Evolutionary conservation across 2,113 vertebrate species (phyloP), one percentile per base, ranked within the genome.

Genomic region (Pontoporia blainvillei): DNA sequence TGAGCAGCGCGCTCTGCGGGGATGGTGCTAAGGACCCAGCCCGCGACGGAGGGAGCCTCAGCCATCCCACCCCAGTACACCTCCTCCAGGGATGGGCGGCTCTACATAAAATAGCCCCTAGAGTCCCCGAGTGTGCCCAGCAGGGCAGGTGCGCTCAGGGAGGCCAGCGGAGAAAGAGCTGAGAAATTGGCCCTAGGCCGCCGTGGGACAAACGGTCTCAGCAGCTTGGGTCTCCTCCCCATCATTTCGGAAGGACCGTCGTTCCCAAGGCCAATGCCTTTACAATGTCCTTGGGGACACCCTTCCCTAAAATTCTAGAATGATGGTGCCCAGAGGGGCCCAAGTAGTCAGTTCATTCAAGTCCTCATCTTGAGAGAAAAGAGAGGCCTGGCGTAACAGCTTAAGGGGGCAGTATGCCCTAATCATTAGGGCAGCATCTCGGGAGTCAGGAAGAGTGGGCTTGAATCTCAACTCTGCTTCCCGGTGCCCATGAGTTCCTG

Each of bases 11-110:
- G 0, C 49, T 29, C 23, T 34, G 10, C 2, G 8, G 17, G 64
- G 27, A n/a, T 1, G 49, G 8, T 21, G 52, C 39, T 64, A 62
- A 71, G 20, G 31, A 36, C 54, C 59, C 23, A 1, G 25, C 27
- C 9, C 0, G 0, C 8, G 4, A 1, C 6, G 3, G 10, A 3
- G 18, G 9, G 11, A 18, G n/a, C 34, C 31, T 49, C 34, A 21
- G 20, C n/a, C 31, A 34, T n/a, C 44, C 29, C 1, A 0, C 9
- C 17, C 20, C 34, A 52, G 0, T 0, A 25, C 27, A 64, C n/a
- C 25, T 36, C 85, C 59, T 85, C 34, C 1, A 3, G 13, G 29
- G 59, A 18, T 18, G 44, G 46, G 62, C 6, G 62, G 61, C 79
- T 89, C 36, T 15, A 7, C 64, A 31, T 4, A 29, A 9, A 87